These are phyloP conservation scores for Gisinianus flammeolus DNA, from an alignment of 2,888 invertebrate species.

Conservation along the genomic window DNA sequence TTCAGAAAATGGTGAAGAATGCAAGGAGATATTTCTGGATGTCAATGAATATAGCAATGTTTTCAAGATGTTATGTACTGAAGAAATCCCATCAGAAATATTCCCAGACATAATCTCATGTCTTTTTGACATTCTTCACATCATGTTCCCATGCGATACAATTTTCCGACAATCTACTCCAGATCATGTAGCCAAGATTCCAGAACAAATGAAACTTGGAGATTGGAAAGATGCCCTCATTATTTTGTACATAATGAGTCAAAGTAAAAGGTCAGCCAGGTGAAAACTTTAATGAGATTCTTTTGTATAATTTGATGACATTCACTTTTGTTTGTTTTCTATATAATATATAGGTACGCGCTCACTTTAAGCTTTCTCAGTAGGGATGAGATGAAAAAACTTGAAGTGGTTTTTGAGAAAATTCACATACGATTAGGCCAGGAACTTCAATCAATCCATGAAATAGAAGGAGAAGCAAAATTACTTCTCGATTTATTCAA, in stretches of 20 bases:
- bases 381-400: background rate
- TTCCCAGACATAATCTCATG: background rate
- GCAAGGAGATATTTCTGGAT: too few relatives aligned
- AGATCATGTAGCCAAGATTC: background rate
- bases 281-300: background rate
- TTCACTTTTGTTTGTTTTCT: too few relatives aligned
- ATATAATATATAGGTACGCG: background rate
- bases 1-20: too few relatives aligned
- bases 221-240: background rate
- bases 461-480: slow-evolving; percentile 18
- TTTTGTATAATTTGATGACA: background rate
- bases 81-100: slow-evolving; percentile 28
- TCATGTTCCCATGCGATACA: background rate
- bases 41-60: too few relatives aligned
- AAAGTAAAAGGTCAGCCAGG: slow-evolving; percentile 11
- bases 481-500: slow-evolving; percentile 23
- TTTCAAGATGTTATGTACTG: background rate
- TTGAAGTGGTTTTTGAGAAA: slow-evolving; percentile 1
- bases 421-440: background rate
- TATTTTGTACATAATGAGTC: background rate
- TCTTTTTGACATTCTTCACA: background rate
- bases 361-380: slow-evolving; percentile 18
- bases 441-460: background rate
- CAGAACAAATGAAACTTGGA: background rate
- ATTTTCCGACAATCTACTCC: background rate